Evolutionary conservation across 2,888 invertebrate genomes (phyloP).

Genomic region (Boloria euphrosyne): DNA sequence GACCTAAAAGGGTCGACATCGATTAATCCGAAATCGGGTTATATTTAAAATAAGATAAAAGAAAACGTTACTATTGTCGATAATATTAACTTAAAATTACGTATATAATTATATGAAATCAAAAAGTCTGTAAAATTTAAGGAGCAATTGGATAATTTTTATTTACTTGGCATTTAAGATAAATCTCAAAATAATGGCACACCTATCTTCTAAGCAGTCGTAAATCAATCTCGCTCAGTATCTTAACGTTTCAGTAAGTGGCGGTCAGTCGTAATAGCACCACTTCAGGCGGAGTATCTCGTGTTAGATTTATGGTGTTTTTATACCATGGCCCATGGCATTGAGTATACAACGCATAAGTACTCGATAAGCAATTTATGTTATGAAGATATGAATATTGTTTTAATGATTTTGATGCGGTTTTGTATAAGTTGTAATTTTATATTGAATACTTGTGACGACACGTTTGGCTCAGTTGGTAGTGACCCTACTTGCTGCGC

Average conservation of each 20-base stretch:
- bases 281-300: neutral
- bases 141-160: too few relatives aligned
- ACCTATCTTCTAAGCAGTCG: neutral
- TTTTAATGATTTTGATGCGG: neutral
- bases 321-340: constrained; percentile 9
- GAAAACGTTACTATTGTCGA: too few relatives aligned
- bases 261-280: constrained; percentile 20
- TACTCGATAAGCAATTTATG: constrained; percentile 12
- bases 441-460: too few relatives aligned
- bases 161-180: neutral
- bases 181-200: neutral
- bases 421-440: neutral
- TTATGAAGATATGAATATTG: neutral
- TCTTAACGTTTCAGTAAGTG: constrained; percentile 10
- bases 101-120: too few relatives aligned
- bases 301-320: constrained; percentile 9
- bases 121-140: too few relatives aligned
- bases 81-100: too few relatives aligned
- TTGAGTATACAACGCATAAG: constrained; percentile 8
- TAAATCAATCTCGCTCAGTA: constrained; percentile 16
- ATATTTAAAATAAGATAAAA: too few relatives aligned
- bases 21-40: too few relatives aligned
- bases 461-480: too few relatives aligned
- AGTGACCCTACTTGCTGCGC: too few relatives aligned
- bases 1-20: too few relatives aligned